Base-by-base conservation (phyloP, 1,140 invertebrate genomes). In the Neelides sp. region DNA sequence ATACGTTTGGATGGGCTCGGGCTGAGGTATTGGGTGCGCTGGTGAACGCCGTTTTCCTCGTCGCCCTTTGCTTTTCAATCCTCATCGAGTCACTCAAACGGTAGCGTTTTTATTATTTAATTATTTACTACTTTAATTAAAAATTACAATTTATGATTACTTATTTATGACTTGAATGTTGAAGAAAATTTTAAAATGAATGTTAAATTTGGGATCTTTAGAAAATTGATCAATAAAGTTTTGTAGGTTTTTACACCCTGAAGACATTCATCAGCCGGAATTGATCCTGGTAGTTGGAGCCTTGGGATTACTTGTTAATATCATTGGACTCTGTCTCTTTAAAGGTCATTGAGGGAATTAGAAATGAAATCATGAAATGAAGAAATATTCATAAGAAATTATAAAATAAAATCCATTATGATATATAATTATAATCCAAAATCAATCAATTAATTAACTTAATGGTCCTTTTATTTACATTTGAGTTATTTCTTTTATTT, bases 1-100 rank as follows among this genome's bases (percentile, higher is more conserved):
- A 91, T 65, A 92, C 89, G 4, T 93, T 91, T 64, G 88, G 89
- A 7, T 92, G 87, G 86, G 87, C 87, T 1, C 74, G 88, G 59
- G 85, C 87, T 1, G 88, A 92, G 69, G 86, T 93, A 0, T 66
- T 93, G n/a, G 88, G 88, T 8, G 85, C 86, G 2, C 68, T 92
- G 37, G 83, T 91, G 1, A 92, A 91, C 69, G 85, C 87, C 2
- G 85, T 91, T 22, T 93, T 93, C 66, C 74, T 92, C 34, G 82
- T 87, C 17, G 88, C 88, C 10, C 68, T 93, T 26, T 92, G 87
- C 69, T 92, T 93, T 70, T 88, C 86, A 53, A 88, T 91, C 61
- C 82, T 83, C 2, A 83, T 91, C 30, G 86, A 91, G 66, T 85
- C 86, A 1, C 78, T 82, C 61, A 89, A 91, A 66, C n/a, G 13